Evolutionary conservation across 2,888 invertebrate species (phyloP).

Genomic region (Drosophila diplacantha): DNA sequence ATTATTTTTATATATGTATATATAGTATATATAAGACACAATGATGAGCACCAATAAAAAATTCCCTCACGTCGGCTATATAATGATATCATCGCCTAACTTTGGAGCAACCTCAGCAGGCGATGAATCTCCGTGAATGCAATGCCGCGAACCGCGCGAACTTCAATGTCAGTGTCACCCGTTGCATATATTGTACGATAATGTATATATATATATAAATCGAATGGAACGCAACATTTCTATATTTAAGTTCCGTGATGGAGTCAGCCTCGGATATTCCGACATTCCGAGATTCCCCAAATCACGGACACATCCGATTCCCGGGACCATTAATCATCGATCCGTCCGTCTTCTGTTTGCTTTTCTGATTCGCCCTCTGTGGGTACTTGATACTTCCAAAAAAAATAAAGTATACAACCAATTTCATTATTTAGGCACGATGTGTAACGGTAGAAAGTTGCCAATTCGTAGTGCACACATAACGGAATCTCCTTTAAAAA

Average conservation of each 20-base stretch:
- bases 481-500: constrained; percentile 12
- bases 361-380: constrained; percentile 51
- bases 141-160: constrained; percentile 23
- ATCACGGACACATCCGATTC: constrained; percentile 7
- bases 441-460: constrained; percentile 58
- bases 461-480: constrained; percentile 42
- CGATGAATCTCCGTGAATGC: constrained; percentile 26
- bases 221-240: constrained; percentile 6
- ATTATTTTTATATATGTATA: constrained; percentile 16
- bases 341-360: constrained; percentile 42
- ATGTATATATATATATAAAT: not conserved
- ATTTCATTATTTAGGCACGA: constrained; percentile 38
- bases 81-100: constrained; percentile 63
- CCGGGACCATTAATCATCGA: constrained; percentile 27
- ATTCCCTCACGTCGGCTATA: constrained; percentile 57
- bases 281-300: constrained; percentile 12
- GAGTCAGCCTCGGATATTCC: constrained; percentile 10
- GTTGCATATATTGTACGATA: constrained; percentile 7
- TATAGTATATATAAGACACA: constrained; percentile 19
- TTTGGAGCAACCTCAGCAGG: constrained; percentile 42
- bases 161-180: constrained; percentile 38
- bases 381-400: constrained; percentile 13
- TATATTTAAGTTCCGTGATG: constrained; percentile 21
- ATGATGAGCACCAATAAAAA: constrained; percentile 65
- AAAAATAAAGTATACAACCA: constrained; percentile 1